Evolutionary conservation across 2,888 invertebrate genomes (phyloP), one percentile per base, ranked within the genome.

Genomic region (Acleris laterana): DNA sequence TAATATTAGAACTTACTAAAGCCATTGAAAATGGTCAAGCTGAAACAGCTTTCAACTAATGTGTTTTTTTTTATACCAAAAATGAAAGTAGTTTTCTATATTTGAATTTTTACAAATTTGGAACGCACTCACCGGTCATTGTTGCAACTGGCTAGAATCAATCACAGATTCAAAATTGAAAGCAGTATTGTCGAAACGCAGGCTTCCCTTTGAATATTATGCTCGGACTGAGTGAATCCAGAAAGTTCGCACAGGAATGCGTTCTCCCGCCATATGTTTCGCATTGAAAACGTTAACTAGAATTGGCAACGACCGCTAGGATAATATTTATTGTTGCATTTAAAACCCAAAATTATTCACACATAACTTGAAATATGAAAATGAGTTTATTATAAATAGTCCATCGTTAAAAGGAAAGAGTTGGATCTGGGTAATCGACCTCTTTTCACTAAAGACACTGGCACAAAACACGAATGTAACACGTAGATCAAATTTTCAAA

Each of bases 221-320:
- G 76, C 77, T 72, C 76, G 78, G 74, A 86, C 87, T 88, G 87
- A 81, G 70, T 72, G 68, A 81, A 79, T 88, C 85, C 84, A 83
- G 89, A 87, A 80, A 74, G 78, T 82, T 82, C 83, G 77, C 74
- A 70, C 69, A 75, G 85, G 83, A 87, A 85, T 84, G 84, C 78
- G 79, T 78, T 70, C 73, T 77, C 78, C 77, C 77, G 85, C 84
- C 89, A 88, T 88, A 87, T 88, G 90, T 87, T 90, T 88, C 80
- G 78, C 87, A 81, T 80, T 78, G 65, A 65, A 62, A 58, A 65
- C 76, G 76, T 80, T 83, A 79, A 74, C 78, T 79, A 76, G 81
- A 78, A 82, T 81, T 82, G 79, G 82, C 80, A 60, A 55, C 50
- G 20, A 46, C 42, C 25, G 38, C 55, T 56, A 56, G n/a, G n/a